Base-by-base conservation (phyloP, 2,113 vertebrate genomes). In the Ibidorhyncha struthersii region DNA sequence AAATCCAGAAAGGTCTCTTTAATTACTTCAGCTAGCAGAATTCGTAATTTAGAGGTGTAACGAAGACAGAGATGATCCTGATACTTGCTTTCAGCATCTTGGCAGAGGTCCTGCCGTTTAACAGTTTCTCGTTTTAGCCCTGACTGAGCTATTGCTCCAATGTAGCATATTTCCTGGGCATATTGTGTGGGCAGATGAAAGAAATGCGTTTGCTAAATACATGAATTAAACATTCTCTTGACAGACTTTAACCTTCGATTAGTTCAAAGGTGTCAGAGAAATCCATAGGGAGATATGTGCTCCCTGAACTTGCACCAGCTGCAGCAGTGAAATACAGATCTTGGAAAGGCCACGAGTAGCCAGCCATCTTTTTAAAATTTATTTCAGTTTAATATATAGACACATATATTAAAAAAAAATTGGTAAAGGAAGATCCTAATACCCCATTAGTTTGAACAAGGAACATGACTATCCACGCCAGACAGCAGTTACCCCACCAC, bases 141-240 rank as follows among this genome's bases (percentile, higher is more conserved):
- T 93, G 78, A 81, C 62, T 47, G 88, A 95, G 87, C 87, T 96
- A 81, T 94, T 92, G 87, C 89, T 97, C 61, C 97, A 96, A 5
- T 94, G 94, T 84, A 86, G 78, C 76, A 30, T 93, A 95, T 98
- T 97, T 97, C 82, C 89, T 87, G 55, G 81, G 66, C 86, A 95
- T 55, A 80, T 32, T 69, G 69, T 92, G 91, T 96, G 84, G 95
- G 91, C 87, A 95, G 94, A 85, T 96, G 93, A 94, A 95, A 97
- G 95, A 96, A 93, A 94, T 83, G 87, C 19, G 8, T 80, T 90
- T 88, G 63, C 66, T 94, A 95, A 93, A 93, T 82, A 82, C 40
- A 72, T 45, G 56, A 94, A 96, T 94, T 91, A 96, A 87, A 82
- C 53, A 84, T 97, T 97, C 95, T 94, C 84, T 90, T 93, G 70